Conservation (phyloP, 2,888 invertebrate genomes). For the Callimorpha dominula region DNA sequence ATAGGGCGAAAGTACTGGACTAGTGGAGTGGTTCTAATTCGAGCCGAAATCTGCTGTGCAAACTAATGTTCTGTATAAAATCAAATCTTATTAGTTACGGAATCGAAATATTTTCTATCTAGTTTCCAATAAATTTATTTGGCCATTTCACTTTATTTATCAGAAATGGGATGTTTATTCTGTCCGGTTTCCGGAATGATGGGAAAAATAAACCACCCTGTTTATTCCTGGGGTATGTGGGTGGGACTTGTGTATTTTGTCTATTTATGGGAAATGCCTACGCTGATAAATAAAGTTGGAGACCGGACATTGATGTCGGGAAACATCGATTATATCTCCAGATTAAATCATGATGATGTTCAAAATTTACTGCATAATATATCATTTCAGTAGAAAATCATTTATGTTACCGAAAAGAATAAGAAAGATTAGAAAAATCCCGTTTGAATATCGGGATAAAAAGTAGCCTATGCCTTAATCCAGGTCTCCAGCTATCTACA, state of each 20-base stretch:
- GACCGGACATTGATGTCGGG: neutral
- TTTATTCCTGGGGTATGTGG: slow-evolving; percentile 7
- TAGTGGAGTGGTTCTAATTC: too few relatives aligned
- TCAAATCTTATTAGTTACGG: neutral
- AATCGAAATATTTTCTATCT: neutral
- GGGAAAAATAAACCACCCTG: neutral
- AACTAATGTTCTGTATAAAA: neutral
- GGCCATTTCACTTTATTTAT: slow-evolving; percentile 16
- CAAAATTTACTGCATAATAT: neutral
- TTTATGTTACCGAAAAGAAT: too few relatives aligned
- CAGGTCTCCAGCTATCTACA: too few relatives aligned
- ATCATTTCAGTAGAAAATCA: too few relatives aligned
- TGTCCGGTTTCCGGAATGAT: slow-evolving; percentile 8
- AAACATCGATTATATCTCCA: neutral
- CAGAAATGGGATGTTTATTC: slow-evolving; percentile 7
- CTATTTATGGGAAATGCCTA: neutral
- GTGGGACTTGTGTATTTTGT: slow-evolving; percentile 12
- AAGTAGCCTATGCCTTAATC: too few relatives aligned
- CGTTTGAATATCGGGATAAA: too few relatives aligned
- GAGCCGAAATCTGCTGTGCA: too few relatives aligned
- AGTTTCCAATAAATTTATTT: slow-evolving; percentile 16
- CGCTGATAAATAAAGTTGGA: slow-evolving; percentile 3
- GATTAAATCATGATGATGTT: neutral
- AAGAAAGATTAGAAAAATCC: too few relatives aligned
- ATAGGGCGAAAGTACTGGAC: too few relatives aligned